Evolutionary conservation across 2,888 invertebrate genomes (phyloP).

Genomic region (Acanthosepion lycidas): DNA sequence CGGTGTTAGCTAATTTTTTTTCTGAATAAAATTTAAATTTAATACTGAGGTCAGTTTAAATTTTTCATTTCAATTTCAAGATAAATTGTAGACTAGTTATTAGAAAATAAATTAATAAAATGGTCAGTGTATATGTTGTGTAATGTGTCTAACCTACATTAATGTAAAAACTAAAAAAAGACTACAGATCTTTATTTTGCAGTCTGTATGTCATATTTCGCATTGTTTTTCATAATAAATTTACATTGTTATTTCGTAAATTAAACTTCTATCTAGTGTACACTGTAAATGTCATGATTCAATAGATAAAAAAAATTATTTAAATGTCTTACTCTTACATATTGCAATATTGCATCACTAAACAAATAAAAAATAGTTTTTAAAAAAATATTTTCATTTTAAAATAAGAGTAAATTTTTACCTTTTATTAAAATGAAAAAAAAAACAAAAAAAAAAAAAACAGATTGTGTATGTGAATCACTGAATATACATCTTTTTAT

Average conservation of each 20-base stretch:
- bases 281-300: too few relatives aligned
- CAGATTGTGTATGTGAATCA: neutral
- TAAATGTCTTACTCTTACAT: neutral
- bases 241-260: neutral
- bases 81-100: neutral
- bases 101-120: neutral
- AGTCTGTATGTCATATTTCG: neutral
- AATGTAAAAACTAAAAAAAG: neutral
- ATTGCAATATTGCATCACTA: neutral
- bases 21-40: neutral
- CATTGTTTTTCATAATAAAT: neutral
- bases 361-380: neutral
- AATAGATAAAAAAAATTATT: neutral
- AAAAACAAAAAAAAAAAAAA: too few relatives aligned
- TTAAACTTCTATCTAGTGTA: neutral
- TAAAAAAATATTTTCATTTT: too few relatives aligned
- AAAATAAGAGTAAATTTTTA: too few relatives aligned
- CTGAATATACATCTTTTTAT: neutral
- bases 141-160: constrained; percentile 25
- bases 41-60: neutral
- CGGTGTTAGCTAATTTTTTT: neutral
- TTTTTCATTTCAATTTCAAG: neutral
- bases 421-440: too few relatives aligned
- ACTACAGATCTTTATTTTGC: neutral
- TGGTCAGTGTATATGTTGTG: neutral